Evolutionary conservation across 2,888 invertebrate species (phyloP).

Genomic region (Pheosia gnoma): DNA sequence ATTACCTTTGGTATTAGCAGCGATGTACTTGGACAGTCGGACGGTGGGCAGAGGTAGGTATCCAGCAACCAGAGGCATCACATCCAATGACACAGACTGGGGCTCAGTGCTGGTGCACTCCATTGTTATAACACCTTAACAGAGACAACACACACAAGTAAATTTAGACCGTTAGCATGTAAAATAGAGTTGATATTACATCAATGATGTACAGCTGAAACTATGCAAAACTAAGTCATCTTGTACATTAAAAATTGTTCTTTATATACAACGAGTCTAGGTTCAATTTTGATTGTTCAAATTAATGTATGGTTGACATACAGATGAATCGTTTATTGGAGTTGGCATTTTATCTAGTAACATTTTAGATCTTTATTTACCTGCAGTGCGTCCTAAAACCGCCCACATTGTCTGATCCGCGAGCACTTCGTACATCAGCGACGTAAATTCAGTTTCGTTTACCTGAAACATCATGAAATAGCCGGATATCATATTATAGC

Average conservation of each 20-base stretch:
- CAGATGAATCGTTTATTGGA: too few species aligned
- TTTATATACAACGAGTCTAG: too few species aligned
- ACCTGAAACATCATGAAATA: conserved; percentile 55
- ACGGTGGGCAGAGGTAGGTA: conserved; percentile 95
- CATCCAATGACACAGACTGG: conserved; percentile 92
- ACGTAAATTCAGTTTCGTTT: conserved; percentile 81
- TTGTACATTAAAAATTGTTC: too few species aligned
- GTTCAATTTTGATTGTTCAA: too few species aligned
- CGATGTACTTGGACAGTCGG: conserved; percentile 94
- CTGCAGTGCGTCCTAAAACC: conserved; percentile 94
- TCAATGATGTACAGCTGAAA: too few species aligned
- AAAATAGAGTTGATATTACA: too few species aligned
- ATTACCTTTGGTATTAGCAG: conserved; percentile 86
- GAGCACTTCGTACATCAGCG: conserved; percentile 96
- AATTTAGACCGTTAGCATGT: too few species aligned
- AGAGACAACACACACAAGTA: neutral
- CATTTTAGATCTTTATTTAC: conserved; percentile 59
- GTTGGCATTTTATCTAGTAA: too few species aligned
- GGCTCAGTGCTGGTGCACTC: conserved; percentile 84
- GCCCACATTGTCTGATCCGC: conserved; percentile 98
- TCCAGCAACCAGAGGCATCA: conserved; percentile 96
- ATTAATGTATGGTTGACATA: too few species aligned
- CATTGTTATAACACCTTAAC: conserved; percentile 89
- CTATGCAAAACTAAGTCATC: too few species aligned
- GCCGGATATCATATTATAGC: too few species aligned